These are phyloP conservation scores for Ascaphus truei DNA, from an alignment of 2,113 vertebrate genomes.

Conservation along the genomic window DNA sequence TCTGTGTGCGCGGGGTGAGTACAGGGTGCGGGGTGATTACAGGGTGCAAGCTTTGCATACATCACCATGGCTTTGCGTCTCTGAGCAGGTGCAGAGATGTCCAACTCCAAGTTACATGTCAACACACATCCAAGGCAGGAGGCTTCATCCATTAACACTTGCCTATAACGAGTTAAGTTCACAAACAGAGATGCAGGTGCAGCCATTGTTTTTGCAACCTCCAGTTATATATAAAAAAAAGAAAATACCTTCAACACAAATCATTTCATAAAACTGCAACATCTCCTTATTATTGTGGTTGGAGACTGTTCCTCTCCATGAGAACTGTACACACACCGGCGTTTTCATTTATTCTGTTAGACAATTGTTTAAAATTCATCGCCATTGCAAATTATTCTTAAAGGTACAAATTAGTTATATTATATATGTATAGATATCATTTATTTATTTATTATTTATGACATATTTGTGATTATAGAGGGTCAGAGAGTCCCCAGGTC, in stretches of 20 bases:
- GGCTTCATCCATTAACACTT: constrained; percentile 47
- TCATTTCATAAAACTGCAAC: neutral
- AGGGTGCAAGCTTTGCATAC: neutral
- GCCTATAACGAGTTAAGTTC: constrained; percentile 15
- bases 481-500: too few relatives aligned
- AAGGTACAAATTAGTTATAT: too few relatives aligned
- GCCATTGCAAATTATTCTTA: too few relatives aligned
- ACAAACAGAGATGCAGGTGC: constrained; percentile 58
- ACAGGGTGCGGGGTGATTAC: neutral
- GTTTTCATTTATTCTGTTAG: too few relatives aligned
- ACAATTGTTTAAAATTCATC: too few relatives aligned
- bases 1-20: neutral
- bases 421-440: too few relatives aligned
- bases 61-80: neutral
- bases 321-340: too few relatives aligned
- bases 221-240: neutral
- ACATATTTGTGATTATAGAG: too few relatives aligned
- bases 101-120: constrained; percentile 32
- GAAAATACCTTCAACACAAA: too few relatives aligned
- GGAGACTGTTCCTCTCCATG: neutral
- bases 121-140: constrained; percentile 12
- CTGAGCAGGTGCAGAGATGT: constrained; percentile 43
- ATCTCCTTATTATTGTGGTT: neutral
- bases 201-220: constrained; percentile 43
- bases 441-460: too few relatives aligned